phyloP scores from a whole-genome alignment of 2,888 invertebrate genomes.

The Beris chalybata region DNA sequence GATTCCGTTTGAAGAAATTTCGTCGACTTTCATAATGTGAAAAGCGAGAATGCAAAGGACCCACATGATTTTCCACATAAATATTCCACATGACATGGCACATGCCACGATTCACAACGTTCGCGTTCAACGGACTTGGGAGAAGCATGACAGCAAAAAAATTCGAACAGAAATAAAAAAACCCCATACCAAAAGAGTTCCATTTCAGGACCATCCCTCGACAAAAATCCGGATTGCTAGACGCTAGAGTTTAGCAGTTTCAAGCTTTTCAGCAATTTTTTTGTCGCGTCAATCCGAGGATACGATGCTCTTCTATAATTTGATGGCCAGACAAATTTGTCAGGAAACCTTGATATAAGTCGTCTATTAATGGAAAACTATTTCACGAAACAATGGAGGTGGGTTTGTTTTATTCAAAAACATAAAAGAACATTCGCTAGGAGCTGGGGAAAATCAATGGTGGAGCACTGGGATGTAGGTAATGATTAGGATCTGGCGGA shows the following conservation, averaged over 20 bases:
- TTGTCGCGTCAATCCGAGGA: slow-evolving; percentile 12
- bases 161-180: background rate
- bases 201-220: background rate
- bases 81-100: background rate
- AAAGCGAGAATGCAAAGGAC: background rate
- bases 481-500: too few relatives aligned
- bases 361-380: background rate
- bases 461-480: too few relatives aligned
- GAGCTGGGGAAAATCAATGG: too few relatives aligned
- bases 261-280: background rate
- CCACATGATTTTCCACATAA: background rate
- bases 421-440: too few relatives aligned
- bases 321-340: slow-evolving; percentile 31
- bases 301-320: slow-evolving; percentile 13
- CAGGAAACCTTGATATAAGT: slow-evolving; percentile 19
- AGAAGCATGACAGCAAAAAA: background rate
- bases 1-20: too few relatives aligned
- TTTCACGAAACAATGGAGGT: too few relatives aligned
- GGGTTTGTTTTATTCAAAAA: too few relatives aligned
- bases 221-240: background rate
- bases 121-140: background rate
- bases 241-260: background rate
- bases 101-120: background rate
- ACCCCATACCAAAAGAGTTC: background rate
- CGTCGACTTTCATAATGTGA: too few relatives aligned